Evolutionary conservation across 2,888 invertebrate genomes (phyloP).

Genomic region (Pristionchus maxplancki): DNA sequence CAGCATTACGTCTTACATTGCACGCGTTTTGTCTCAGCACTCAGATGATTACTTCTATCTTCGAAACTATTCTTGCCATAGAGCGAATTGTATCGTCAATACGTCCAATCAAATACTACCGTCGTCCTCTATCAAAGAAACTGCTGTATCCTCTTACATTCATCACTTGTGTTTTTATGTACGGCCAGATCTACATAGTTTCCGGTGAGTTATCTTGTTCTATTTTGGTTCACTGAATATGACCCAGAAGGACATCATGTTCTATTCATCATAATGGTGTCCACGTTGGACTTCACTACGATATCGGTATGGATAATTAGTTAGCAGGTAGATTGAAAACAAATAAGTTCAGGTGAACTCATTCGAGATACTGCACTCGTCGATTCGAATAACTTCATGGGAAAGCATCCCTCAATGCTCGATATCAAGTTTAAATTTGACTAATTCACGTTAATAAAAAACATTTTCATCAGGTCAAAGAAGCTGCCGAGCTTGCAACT

Average conservation of each 20-base stretch:
- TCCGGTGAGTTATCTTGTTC: neutral
- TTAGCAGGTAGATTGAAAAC: neutral
- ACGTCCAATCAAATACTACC: neutral
- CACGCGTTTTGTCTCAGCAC: neutral
- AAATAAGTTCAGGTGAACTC: neutral
- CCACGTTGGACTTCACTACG: neutral
- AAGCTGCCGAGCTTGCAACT: neutral
- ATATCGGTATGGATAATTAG: neutral
- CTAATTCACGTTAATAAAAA: no score
- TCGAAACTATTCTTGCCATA: neutral
- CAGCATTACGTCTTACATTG: neutral
- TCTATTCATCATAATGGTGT: neutral
- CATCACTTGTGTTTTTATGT: neutral
- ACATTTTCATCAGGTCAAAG: neutral
- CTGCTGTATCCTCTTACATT: neutral
- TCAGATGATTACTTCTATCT: neutral
- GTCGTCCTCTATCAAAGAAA: neutral
- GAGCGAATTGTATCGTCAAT: neutral
- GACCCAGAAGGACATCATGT: neutral
- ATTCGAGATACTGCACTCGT: neutral
- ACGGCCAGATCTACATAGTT: neutral
- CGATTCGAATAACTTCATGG: neutral
- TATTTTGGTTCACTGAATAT: neutral
- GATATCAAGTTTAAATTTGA: conserved; percentile 21
- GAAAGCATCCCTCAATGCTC: neutral